Evolutionary conservation across 2,113 vertebrate genomes (phyloP).

Genomic region (Trogon melanurus): DNA sequence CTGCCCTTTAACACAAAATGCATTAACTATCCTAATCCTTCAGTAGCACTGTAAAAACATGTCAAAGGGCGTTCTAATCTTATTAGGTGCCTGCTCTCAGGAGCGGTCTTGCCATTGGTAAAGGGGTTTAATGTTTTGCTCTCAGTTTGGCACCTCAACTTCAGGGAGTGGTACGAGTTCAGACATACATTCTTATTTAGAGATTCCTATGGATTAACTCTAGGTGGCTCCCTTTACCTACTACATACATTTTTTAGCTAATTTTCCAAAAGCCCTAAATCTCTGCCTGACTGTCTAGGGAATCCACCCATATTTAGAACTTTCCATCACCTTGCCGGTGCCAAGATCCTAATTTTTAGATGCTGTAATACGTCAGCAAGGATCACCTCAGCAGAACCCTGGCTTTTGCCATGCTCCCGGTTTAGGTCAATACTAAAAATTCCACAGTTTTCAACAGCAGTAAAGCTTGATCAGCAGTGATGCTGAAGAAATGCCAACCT

Average conservation of each 20-base stretch:
- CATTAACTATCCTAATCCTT: background rate
- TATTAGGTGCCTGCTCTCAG: background rate
- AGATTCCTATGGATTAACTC: conserved; percentile 27
- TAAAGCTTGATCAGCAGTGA: background rate
- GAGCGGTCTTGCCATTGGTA: background rate
- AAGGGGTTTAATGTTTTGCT: background rate
- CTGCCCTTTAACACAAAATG: background rate
- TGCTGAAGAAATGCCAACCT: background rate
- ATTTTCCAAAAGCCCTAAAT: background rate
- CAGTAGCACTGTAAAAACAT: background rate
- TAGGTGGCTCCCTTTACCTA: conserved; percentile 62
- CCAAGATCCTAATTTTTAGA: background rate
- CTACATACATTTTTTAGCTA: background rate
- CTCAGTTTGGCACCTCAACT: background rate
- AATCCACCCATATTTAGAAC: background rate
- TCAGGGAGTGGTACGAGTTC: background rate
- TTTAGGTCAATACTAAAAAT: background rate
- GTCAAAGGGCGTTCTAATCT: background rate
- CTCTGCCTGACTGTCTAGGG: background rate
- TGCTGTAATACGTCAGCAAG: background rate
- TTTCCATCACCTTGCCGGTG: background rate
- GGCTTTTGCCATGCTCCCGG: background rate
- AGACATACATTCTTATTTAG: background rate
- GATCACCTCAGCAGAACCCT: background rate
- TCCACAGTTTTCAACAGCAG: background rate